Percentiles rank a stretch among this genome's conserved stretches.
Evolutionary conservation across 2,797 vertebrate genomes (phyloP).

Genomic region (Catamblyrhynchus diadema): DNA sequence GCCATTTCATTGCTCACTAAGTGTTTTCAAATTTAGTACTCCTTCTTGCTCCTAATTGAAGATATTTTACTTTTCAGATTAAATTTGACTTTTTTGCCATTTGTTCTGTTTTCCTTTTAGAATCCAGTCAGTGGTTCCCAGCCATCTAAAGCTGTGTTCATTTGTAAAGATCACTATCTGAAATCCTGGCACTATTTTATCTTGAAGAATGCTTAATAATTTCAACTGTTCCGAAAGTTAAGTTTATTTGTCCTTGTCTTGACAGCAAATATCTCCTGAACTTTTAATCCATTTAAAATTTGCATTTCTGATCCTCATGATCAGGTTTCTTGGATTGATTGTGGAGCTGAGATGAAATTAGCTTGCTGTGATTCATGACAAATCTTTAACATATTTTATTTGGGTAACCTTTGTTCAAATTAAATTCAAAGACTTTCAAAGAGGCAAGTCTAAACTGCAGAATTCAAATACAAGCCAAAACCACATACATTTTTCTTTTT

Average conservation of each 20-base stretch:
- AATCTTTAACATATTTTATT: background rate
- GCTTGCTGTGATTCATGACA: background rate
- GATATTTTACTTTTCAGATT: background rate
- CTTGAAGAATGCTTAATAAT: background rate
- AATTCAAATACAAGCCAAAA: background rate
- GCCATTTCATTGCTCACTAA: background rate
- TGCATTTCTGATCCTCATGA: background rate
- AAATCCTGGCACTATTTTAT: background rate
- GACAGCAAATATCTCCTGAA: background rate
- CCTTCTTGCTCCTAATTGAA: background rate
- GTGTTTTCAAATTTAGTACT: background rate
- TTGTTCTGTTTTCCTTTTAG: background rate
- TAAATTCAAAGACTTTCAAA: background rate
- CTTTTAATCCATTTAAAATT: background rate
- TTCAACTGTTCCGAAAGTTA: background rate
- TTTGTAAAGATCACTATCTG: background rate
- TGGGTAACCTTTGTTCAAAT: background rate
- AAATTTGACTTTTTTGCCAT: background rate
- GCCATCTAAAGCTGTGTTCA: background rate
- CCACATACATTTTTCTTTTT: accelerated
- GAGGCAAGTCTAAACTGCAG: background rate
- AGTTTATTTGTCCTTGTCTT: background rate
- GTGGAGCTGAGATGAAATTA: background rate
- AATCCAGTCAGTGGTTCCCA: background rate
- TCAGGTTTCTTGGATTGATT: background rate